Evolutionary conservation across 2,797 vertebrate species (phyloP), one percentile per base, ranked within the genome.

Genomic region (Sylvilagus floridanus): DNA sequence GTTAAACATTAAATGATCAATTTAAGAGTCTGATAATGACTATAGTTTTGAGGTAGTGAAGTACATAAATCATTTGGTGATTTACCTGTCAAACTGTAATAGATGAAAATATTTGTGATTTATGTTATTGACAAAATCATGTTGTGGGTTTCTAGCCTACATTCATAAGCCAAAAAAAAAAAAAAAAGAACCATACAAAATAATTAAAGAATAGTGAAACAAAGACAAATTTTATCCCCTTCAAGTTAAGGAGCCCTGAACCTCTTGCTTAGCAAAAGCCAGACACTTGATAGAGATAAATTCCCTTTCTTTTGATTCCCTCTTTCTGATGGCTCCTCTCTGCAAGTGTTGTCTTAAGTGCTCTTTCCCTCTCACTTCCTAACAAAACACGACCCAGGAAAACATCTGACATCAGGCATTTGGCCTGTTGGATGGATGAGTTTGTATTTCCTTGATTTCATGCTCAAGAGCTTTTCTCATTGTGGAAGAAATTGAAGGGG

Each of bases 1-100:
- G 19, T 72, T 90, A 82, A 82, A 75, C 82, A 68, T 57, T 26
- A 87, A 76, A 85, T 62, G 50, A 82, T 37, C 26, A 91, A 66
- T 47, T 32, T 4, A n/a, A 90, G 21, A 16, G 14, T 32, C 4
- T 81, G 54, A 19, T 66, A 72, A 66, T 30, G 52, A 26, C 19
- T 63, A 30, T 69, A 76, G 82, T 52, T 87, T 75, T 91, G 68
- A 91, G 63, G 19, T 86, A 83, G 26, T 16, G 22, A 32, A 87
- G 12, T 52, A 60, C 21, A 76, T 52, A 75, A 87, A 69, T 66
- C 14, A 35, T 79, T 73, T 73, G 72, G 90, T 85, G 47, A 90
- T 81, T 73, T 79, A 30, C 54, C 16, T 60, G 19, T 2, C 66
- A 73, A 78, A 79, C 1, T 79, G 14, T 63, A 47, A n/a, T 22